Conservation (phyloP, 2,888 invertebrate species). For the Drosophila ezoana region DNA sequence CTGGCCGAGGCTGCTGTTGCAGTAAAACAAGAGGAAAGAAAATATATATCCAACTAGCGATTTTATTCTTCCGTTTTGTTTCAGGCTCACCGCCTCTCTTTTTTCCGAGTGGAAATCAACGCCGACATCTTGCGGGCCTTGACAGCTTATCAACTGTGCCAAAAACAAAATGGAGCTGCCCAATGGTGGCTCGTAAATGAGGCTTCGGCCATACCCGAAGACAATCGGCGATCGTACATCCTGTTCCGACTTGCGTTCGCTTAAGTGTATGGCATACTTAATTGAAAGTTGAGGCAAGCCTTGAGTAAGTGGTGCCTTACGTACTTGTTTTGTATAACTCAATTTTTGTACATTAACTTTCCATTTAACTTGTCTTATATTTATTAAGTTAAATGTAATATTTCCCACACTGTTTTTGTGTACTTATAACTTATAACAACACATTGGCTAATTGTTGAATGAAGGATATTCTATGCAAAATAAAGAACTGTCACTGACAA, state of each 20-base stretch:
- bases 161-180: slow-evolving; percentile 42
- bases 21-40: slow-evolving; percentile 34
- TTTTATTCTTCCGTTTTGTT: slow-evolving; percentile 53
- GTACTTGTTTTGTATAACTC: no score
- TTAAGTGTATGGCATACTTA: neutral
- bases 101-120: slow-evolving; percentile 2
- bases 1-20: slow-evolving; percentile 28
- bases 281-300: no score
- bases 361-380: no score
- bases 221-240: slow-evolving; percentile 36
- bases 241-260: slow-evolving; percentile 15
- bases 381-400: no score
- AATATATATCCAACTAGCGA: slow-evolving; percentile 49
- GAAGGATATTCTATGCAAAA: no score
- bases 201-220: slow-evolving; percentile 38
- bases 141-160: slow-evolving; percentile 10
- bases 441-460: no score
- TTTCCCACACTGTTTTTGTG: no score
- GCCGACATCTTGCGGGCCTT: slow-evolving; percentile 5
- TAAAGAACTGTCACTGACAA: no score
- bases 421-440: no score
- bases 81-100: slow-evolving; percentile 4
- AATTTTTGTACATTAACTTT: no score
- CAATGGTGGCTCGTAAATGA: slow-evolving; percentile 31
- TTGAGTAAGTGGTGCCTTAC: no score